These are phyloP conservation scores for Nematostella vectensis DNA, from an alignment of 92 coral and sea anemone species.

Conservation along the genomic window DNA sequence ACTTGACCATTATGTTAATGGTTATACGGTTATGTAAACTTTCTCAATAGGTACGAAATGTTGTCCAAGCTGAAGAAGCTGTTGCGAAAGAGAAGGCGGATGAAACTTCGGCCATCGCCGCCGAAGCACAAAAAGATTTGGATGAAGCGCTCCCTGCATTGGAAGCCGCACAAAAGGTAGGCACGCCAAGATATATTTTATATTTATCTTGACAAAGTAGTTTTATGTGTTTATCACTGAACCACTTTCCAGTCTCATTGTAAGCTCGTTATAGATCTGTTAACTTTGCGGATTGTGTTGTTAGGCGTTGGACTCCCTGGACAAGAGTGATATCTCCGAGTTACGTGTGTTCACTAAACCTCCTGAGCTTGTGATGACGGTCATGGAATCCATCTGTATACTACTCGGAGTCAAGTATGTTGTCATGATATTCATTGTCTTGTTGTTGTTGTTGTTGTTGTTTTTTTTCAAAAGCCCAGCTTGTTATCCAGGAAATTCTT, in stretches of 20 bases:
- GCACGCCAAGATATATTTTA: no score
- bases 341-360: conserved; percentile 97
- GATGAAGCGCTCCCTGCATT: conserved; percentile 96
- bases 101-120: conserved; percentile 92
- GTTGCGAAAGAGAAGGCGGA: conserved; percentile 93
- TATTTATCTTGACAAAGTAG: no score
- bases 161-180: conserved; percentile 86
- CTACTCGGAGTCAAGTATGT: conserved; percentile 84
- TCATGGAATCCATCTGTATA: conserved; percentile 97
- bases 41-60: conserved; percentile 97
- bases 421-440: no score
- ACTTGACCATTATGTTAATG: no score
- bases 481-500: neutral
- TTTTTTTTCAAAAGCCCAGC: no score
- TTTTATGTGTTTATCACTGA: neutral
- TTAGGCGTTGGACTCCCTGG: conserved; percentile 92
- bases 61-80: conserved; percentile 89
- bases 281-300: neutral
- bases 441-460: neutral
- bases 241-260: neutral
- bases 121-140: conserved; percentile 91
- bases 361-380: conserved; percentile 99
- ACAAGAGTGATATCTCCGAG: conserved; percentile 95
- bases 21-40: no score
- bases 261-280: neutral